Percentiles rank a stretch among this genome's conserved stretches.
phyloP scores from a whole-genome alignment of 2,113 vertebrate species.

The Platanista minor region DNA sequence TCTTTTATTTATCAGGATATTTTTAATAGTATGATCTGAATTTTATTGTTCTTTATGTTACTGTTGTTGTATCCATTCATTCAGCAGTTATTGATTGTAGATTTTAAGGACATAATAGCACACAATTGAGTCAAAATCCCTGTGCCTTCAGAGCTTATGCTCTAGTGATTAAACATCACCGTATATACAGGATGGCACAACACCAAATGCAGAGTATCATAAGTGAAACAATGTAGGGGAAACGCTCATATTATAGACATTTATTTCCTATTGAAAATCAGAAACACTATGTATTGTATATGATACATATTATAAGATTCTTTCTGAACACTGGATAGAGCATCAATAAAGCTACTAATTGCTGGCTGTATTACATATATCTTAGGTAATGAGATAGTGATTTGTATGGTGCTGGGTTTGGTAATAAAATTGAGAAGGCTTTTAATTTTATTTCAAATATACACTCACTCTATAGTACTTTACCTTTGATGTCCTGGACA shows the following conservation, averaged over 20 bases:
- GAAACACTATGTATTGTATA: neutral
- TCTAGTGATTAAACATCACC: neutral
- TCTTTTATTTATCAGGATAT: neutral
- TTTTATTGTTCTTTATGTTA: neutral
- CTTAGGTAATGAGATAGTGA: neutral
- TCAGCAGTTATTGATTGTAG: neutral
- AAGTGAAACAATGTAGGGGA: neutral
- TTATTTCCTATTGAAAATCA: neutral
- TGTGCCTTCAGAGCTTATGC: neutral
- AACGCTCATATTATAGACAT: neutral
- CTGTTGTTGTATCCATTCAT: neutral
- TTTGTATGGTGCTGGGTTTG: constrained; percentile 16
- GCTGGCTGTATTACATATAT: neutral
- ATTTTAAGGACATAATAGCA: constrained; percentile 8
- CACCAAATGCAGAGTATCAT: neutral
- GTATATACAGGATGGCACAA: neutral
- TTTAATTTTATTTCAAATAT: constrained; percentile 19
- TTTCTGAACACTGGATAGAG: neutral
- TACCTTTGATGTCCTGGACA: neutral
- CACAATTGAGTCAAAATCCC: neutral
- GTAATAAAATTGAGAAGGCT: neutral
- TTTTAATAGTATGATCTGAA: constrained; percentile 13
- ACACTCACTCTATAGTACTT: neutral
- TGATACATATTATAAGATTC: neutral
- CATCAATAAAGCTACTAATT: constrained; percentile 6